Conservation (phyloP, 2,888 invertebrate species). For the Scaptomyza parva region DNA sequence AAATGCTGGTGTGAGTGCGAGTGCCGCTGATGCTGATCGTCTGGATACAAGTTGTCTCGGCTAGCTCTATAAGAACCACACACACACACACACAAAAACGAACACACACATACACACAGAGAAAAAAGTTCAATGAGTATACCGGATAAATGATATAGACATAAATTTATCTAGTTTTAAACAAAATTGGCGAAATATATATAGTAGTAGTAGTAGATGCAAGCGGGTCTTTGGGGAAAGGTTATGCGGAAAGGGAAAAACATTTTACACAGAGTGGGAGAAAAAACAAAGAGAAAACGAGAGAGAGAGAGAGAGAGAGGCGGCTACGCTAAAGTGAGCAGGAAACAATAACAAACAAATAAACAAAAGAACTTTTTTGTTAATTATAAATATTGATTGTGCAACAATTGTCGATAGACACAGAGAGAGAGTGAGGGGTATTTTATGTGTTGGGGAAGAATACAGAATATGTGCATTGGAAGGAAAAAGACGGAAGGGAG, state of each 20-base stretch:
- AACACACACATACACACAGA: not conserved
- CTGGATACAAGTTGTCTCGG: constrained; percentile 83
- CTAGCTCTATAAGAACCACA: constrained; percentile 81
- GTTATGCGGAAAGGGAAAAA: not conserved
- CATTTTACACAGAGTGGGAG: not conserved
- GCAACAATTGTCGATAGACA: constrained; percentile 51
- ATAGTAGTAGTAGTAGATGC: constrained; percentile 12
- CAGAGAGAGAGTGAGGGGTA: not conserved
- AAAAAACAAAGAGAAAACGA: not conserved
- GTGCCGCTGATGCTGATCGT: constrained; percentile 78
- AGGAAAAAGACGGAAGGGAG: not conserved
- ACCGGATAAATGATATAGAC: constrained; percentile 44
- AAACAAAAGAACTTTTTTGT: constrained; percentile 69
- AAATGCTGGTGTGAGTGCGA: constrained; percentile 83
- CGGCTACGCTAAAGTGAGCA: constrained; percentile 77
- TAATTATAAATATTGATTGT: constrained; percentile 79
- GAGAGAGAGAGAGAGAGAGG: constrained; percentile 26
- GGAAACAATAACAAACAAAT: constrained; percentile 60
- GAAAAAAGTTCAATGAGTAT: constrained; percentile 48
- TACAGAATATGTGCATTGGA: constrained; percentile 1
- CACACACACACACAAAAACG: constrained; percentile 27
- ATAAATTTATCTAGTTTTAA: constrained; percentile 69
- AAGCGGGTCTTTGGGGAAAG: constrained; percentile 21
- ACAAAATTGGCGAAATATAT: constrained; percentile 39
- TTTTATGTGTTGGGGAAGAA: not conserved